Evolutionary conservation across 2,797 vertebrate species (phyloP).

Genomic region (Mallotus villosus): DNA sequence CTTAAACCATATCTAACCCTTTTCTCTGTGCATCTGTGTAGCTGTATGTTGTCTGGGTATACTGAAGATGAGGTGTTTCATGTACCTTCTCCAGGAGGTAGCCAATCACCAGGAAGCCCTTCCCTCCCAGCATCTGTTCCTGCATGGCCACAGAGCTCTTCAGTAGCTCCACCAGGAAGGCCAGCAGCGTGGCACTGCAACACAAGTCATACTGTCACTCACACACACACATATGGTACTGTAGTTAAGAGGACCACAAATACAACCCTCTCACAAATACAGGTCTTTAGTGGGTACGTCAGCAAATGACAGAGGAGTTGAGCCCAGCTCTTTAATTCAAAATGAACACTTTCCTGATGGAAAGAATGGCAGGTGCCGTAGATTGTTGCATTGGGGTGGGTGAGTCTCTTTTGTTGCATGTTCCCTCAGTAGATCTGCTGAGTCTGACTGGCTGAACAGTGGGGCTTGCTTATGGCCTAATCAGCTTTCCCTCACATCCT

Average conservation of each 20-base stretch:
- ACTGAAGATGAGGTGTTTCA: neutral
- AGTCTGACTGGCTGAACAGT: constrained; percentile 13
- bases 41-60: too few species aligned
- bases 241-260: neutral
- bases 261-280: neutral
- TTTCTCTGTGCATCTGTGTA: too few species aligned
- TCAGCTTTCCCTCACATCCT: constrained; percentile 64
- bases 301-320: constrained; percentile 48
- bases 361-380: neutral
- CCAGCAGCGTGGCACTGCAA: constrained; percentile 81
- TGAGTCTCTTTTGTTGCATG: constrained; percentile 46
- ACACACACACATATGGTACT: constrained; percentile 2
- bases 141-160: constrained; percentile 99
- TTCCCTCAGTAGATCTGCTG: constrained; percentile 46
- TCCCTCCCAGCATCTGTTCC: constrained; percentile 97
- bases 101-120: constrained; percentile 97
- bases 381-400: constrained; percentile 24
- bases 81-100: constrained; percentile 97
- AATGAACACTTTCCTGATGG: constrained; percentile 25
- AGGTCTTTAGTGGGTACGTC: constrained; percentile 57
- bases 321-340: constrained; percentile 45
- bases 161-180: constrained; percentile 94
- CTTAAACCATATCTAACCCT: too few species aligned
- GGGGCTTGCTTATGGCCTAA: constrained; percentile 57
- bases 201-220: neutral